Percentiles rank a stretch among this genome's conserved stretches.
Conservation (phyloP, 2,797 vertebrate genomes). For the Peromyscus melanophrys region DNA sequence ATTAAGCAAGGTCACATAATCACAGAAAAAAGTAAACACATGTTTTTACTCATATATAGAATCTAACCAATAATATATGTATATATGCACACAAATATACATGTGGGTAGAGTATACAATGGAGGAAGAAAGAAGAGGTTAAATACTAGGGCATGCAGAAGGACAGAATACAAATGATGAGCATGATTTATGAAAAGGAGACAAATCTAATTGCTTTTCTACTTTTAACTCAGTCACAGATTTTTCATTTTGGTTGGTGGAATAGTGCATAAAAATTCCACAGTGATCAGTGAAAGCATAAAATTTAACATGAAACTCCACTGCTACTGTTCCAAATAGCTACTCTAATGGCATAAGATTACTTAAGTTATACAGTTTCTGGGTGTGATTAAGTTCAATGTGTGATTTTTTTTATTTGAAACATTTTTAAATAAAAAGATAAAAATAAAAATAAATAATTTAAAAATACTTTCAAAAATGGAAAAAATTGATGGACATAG, state of each 20-base stretch:
- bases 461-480: not conserved
- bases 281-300: not conserved
- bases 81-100: not conserved
- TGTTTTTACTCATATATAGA: not conserved
- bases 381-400: not conserved
- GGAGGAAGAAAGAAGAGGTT: not conserved
- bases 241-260: not conserved
- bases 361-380: not conserved
- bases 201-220: not conserved
- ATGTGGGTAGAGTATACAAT: not conserved
- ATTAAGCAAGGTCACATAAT: not conserved
- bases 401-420: not conserved
- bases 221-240: not conserved
- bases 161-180: not conserved
- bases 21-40: not conserved
- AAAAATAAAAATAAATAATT: not conserved
- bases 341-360: not conserved
- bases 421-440: not conserved
- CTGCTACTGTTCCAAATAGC: not conserved
- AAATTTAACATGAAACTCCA: not conserved
- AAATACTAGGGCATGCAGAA: not conserved
- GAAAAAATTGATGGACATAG: not conserved
- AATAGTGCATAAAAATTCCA: not conserved
- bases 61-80: not conserved
- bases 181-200: not conserved